These are phyloP conservation scores for Calliscelio sp. DNA, from an alignment of 2,888 invertebrate genomes.

Conservation along the genomic window DNA sequence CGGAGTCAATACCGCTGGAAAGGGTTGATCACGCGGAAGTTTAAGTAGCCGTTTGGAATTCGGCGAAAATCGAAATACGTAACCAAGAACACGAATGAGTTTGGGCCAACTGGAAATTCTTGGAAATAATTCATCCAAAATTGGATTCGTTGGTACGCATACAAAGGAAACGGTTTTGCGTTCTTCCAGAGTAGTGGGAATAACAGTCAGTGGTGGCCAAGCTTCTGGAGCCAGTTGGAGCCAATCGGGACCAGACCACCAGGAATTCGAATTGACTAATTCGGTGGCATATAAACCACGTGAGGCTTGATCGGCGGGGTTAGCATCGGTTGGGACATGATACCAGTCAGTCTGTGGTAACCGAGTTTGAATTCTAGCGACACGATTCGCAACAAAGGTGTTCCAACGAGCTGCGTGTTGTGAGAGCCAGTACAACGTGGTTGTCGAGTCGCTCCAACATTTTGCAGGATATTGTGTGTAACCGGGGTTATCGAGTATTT, in stretches of 20 bases:
- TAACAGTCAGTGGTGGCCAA: background rate
- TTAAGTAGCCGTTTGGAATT: background rate
- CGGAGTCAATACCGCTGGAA: background rate
- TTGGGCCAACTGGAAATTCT: background rate
- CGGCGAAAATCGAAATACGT: background rate
- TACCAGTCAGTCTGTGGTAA: slow-evolving; percentile 42
- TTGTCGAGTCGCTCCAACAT: slow-evolving; percentile 46
- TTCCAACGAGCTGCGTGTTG: slow-evolving; percentile 71
- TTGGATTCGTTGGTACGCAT: background rate
- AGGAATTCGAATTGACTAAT: background rate
- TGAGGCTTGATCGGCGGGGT: background rate
- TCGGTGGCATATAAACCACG: background rate
- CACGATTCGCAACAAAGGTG: slow-evolving; percentile 78
- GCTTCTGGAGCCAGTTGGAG: background rate
- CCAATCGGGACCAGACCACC: background rate
- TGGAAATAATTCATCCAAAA: background rate
- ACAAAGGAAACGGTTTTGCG: background rate
- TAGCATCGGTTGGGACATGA: background rate
- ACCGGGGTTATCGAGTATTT: background rate
- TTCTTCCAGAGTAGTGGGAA: background rate
- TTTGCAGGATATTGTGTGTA: background rate
- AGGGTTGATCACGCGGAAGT: too few relatives aligned
- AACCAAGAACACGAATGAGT: background rate
- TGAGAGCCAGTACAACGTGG: slow-evolving; percentile 74
- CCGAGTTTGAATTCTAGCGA: slow-evolving; percentile 77